These are phyloP conservation scores for Fragum sueziense DNA, from an alignment of 2,888 invertebrate genomes.

Conservation along the genomic window DNA sequence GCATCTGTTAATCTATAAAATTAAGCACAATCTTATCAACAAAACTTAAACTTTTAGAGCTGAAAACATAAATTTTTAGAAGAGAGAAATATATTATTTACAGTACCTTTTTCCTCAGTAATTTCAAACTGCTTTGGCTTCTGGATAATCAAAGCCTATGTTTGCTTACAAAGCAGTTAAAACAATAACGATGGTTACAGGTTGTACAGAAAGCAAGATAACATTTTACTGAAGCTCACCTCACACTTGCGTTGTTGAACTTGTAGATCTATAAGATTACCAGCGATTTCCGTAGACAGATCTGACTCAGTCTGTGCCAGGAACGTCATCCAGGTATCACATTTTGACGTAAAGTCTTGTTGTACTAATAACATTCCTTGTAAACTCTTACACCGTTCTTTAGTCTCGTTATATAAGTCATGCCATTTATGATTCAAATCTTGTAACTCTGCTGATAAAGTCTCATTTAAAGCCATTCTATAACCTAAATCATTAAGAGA, in stretches of 20 bases:
- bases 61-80: no score
- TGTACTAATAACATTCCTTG: conserved; percentile 75
- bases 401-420: conserved; percentile 65
- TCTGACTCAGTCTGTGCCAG: conserved; percentile 78
- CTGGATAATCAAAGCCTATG: no score
- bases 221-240: no score
- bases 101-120: no score
- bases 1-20: no score
- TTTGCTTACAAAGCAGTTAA: no score
- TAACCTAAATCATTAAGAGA: conserved; percentile 78
- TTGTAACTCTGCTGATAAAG: conserved; percentile 69
- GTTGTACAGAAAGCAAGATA: no score
- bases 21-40: no score
- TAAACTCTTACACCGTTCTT: conserved; percentile 71
- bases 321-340: conserved; percentile 80
- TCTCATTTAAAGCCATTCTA: conserved; percentile 74
- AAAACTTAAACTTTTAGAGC: no score
- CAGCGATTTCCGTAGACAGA: conserved; percentile 74
- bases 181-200: no score
- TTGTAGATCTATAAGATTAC: conserved; percentile 75
- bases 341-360: conserved; percentile 80
- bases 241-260: conserved; percentile 78
- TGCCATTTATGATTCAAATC: conserved; percentile 79
- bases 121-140: no score
- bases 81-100: no score